Base-by-base conservation (phyloP, 2,888 invertebrate species). In the Mellilla xanthometata region DNA sequence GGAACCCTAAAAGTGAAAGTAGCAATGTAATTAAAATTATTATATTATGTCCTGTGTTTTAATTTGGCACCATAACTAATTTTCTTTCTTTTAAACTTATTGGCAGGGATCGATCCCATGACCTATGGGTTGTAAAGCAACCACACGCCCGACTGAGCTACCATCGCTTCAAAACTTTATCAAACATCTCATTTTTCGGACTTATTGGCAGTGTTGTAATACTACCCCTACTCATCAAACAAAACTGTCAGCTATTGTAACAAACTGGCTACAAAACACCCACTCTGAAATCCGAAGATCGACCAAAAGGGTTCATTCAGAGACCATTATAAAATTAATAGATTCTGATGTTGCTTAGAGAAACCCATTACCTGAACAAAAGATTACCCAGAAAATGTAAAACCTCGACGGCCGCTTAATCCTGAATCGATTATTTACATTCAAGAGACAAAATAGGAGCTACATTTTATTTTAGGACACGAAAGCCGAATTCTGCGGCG, bases 211-310 rank as follows among this genome's bases (percentile, higher is more conserved):
- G 26, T 64, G 15, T 19, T 24, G 68, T 63, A 60, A 67, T 54
- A 54, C 49, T 56, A 67, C 56, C 56, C 58, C 49, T 50, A 52
- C 61, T 62, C 56, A 54, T 64, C 55, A 60, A 57, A 56, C 34
- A 50, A 23, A 8, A 15, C 32, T 19, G 47, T 24, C 32, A 27
- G 36, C 38, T 32, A 41, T 41, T 23, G 6, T 23, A 36, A 35
- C 38, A 39, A 42, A 42, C 36, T 38, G 47, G 39, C 35, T 12
- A 40, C 45, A 35, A 44, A 46, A 49, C 30, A 40, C 36, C 42
- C 39, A 9, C 42, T 41, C 36, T 29, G 49, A 47, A 53, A 47
- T 38, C 35, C 38, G 35, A 42, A 36, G 43, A 46, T 19, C 28
- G 15, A 11, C 30, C 39, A 36, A 43, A 49, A 33, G 42, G 32